These are phyloP conservation scores for Orientallactaga bullata DNA, from an alignment of 2,113 vertebrate genomes.

Conservation along the genomic window DNA sequence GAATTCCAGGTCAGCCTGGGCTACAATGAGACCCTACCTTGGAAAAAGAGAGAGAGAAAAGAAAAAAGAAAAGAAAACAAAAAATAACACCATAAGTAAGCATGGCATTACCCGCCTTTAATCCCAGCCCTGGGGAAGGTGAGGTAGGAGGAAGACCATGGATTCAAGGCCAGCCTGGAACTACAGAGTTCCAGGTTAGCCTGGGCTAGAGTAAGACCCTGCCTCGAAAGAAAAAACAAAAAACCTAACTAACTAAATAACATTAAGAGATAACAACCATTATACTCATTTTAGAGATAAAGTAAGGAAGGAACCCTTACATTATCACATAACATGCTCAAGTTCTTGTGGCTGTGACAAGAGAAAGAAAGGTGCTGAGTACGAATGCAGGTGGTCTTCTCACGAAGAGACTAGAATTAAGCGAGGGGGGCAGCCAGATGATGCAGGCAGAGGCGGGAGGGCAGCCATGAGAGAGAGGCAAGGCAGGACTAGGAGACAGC, in stretches of 20 bases:
- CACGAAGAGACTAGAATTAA: neutral
- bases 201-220: too few species aligned
- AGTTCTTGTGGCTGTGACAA: neutral
- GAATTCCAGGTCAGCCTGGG: too few species aligned
- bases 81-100: too few species aligned
- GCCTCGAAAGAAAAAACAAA: too few species aligned
- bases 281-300: neutral
- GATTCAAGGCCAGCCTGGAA: too few species aligned
- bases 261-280: neutral
- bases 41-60: too few species aligned
- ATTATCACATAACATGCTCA: neutral
- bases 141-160: neutral
- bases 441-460: neutral
- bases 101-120: too few species aligned
- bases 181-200: too few species aligned
- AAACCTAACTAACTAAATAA: too few species aligned
- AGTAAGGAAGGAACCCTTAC: neutral
- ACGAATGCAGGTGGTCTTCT: neutral
- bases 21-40: too few species aligned
- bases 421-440: neutral
- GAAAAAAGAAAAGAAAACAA: too few species aligned
- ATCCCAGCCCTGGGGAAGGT: too few species aligned
- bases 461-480: neutral
- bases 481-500: neutral
- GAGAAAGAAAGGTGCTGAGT: neutral